These are phyloP conservation scores for Enteromius unitaeniatus DNA, from an alignment of 2,797 vertebrate genomes.

Conservation along the genomic window DNA sequence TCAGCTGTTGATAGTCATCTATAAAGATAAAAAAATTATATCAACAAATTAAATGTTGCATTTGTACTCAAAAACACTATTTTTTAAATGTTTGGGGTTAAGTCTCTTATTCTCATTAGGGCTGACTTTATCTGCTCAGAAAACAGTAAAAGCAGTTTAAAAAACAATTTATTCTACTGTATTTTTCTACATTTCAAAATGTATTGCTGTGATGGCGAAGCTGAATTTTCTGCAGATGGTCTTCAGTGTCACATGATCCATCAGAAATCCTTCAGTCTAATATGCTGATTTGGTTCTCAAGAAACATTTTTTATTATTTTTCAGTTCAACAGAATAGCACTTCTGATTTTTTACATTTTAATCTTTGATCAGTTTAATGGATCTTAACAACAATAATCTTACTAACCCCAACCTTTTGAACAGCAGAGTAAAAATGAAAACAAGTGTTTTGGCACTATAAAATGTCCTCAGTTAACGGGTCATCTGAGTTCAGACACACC, in stretches of 20 bases:
- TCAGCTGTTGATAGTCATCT: neutral
- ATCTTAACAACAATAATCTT: neutral
- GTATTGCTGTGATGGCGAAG: neutral
- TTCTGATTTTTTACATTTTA: neutral
- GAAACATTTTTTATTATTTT: neutral
- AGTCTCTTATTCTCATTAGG: neutral
- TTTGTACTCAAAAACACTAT: neutral
- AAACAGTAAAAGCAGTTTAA: neutral
- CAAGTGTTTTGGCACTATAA: constrained; percentile 22
- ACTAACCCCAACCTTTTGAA: neutral
- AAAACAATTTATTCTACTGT: neutral
- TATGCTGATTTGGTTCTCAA: neutral
- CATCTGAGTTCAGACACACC: constrained; percentile 54
- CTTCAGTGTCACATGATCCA: neutral
- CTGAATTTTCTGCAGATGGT: neutral
- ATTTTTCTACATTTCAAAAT: neutral
- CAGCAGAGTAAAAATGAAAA: neutral
- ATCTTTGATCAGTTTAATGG: neutral
- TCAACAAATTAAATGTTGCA: neutral
- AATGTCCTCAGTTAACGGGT: constrained; percentile 11
- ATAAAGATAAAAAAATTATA: neutral
- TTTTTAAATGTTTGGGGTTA: neutral
- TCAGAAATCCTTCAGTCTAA: neutral
- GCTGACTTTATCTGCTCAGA: neutral
- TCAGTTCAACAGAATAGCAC: neutral